Base-by-base conservation (phyloP, 2,888 invertebrate genomes). In the Dryobota labecula region DNA sequence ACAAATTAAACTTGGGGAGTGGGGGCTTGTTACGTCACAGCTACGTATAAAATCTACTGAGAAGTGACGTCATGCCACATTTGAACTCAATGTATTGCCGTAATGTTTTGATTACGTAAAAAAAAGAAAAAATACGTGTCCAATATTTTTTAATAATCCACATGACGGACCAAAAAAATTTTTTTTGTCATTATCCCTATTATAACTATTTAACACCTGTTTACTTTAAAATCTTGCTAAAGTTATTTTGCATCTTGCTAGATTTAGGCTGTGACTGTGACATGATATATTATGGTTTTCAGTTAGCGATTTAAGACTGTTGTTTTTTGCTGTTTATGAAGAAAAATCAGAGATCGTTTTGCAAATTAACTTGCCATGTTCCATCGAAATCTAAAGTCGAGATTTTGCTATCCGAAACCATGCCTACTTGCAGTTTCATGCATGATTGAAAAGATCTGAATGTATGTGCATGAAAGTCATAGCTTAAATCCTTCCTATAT, bases 161-260 rank as follows among this genome's bases (percentile, higher is more conserved):
- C n/a, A n/a, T n/a, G n/a, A n/a, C n/a, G n/a, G n/a, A n/a, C n/a
- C n/a, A n/a, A n/a, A n/a, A n/a, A n/a, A n/a, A n/a, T n/a, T n/a
- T n/a, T n/a, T n/a, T n/a, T n/a, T n/a, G n/a, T n/a, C n/a, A n/a
- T n/a, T n/a, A n/a, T n/a, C n/a, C n/a, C n/a, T n/a, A n/a, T n/a
- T n/a, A 15, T 30, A 18, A 5, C 2, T 56, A 43, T 68, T 30
- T 60, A 45, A 47, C 0, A 6, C n/a, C 6, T 43, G 18, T 27
- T 43, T 62, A 18, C 41, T 63, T 49, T 20, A 5, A 62, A n/a
- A 41, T 36, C 3, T 24, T 41, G 47, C 60, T 36, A 41, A 2
- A n/a, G 53, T 58, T 58, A 30, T 41, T 67, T 73, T 61, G 62
- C 51, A 69, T 69, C 62, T 58, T 74, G 53, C 47, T 75, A 43